These are phyloP conservation scores for Anguilla marmorata DNA, from an alignment of 2,797 vertebrate species.

Conservation along the genomic window DNA sequence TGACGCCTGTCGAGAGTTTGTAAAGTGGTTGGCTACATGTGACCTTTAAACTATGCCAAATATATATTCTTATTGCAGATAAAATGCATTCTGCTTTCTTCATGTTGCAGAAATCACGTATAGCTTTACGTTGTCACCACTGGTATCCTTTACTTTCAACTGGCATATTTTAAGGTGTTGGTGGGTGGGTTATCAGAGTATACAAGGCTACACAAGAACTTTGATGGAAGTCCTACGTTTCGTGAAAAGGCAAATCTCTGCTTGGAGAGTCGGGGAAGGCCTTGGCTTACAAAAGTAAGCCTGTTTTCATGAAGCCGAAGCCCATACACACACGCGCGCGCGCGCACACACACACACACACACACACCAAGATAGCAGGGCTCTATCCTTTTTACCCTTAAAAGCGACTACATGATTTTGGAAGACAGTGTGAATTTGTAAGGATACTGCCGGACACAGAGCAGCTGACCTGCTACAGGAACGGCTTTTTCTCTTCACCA, in stretches of 20 bases:
- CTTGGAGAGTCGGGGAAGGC: background rate
- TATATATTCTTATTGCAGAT: slow-evolving; percentile 20
- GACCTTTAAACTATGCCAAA: background rate
- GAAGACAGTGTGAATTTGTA: slow-evolving; percentile 52
- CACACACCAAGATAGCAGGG: slow-evolving; percentile 43
- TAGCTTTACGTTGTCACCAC: background rate
- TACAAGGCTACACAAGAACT: background rate
- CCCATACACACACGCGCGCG: background rate
- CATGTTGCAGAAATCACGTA: background rate
- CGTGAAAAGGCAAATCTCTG: slow-evolving; percentile 17
- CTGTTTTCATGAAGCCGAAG: background rate
- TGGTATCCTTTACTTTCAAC: background rate
- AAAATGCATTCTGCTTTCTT: slow-evolving; percentile 18
- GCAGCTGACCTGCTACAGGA: slow-evolving; percentile 15
- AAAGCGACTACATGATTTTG: slow-evolving; percentile 50
- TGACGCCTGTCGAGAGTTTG: background rate
- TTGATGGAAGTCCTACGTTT: background rate
- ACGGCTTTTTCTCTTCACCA: background rate
- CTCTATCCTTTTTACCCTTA: background rate
- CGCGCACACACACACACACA: slow-evolving; percentile 22
- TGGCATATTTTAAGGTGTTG: background rate
- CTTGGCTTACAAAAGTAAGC: background rate
- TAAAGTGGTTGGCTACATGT: background rate
- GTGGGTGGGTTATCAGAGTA: background rate
- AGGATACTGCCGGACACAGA: slow-evolving; percentile 14